Conservation (phyloP, 2,113 vertebrate species). For the Ceyx margarethae region DNA sequence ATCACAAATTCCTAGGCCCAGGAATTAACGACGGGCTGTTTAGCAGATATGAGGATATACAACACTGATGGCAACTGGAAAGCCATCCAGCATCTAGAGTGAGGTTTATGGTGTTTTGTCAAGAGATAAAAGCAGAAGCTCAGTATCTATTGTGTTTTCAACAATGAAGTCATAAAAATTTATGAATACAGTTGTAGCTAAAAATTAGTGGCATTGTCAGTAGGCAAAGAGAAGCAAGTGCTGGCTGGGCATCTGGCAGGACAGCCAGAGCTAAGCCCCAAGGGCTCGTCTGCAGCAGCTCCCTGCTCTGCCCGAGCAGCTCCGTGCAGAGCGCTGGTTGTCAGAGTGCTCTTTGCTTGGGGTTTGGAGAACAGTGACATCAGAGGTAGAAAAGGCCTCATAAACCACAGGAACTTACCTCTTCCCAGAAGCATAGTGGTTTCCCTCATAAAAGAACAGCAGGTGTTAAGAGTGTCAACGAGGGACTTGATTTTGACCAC, state of each 20-base stretch:
- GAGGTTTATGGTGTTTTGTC: not conserved
- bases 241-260: not conserved
- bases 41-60: not conserved
- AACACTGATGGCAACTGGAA: not conserved
- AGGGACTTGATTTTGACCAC: constrained; percentile 35
- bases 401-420: constrained; percentile 37
- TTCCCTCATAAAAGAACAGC: constrained; percentile 36
- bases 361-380: constrained; percentile 12
- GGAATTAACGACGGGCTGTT: not conserved
- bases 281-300: not conserved
- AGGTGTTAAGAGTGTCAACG: not conserved
- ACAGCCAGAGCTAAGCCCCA: not conserved
- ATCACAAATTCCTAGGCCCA: not conserved
- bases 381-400: not conserved
- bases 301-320: not conserved
- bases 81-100: not conserved
- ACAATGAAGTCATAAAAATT: not conserved
- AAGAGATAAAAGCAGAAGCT: not conserved
- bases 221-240: not conserved
- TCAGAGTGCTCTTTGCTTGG: not conserved
- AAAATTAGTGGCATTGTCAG: not conserved
- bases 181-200: not conserved
- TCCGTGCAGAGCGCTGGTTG: fast-evolving
- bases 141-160: not conserved
- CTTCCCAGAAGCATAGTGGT: constrained; percentile 6